Conservation (phyloP, 2,888 invertebrate species). For the Caenorhabditis panamensis region DNA sequence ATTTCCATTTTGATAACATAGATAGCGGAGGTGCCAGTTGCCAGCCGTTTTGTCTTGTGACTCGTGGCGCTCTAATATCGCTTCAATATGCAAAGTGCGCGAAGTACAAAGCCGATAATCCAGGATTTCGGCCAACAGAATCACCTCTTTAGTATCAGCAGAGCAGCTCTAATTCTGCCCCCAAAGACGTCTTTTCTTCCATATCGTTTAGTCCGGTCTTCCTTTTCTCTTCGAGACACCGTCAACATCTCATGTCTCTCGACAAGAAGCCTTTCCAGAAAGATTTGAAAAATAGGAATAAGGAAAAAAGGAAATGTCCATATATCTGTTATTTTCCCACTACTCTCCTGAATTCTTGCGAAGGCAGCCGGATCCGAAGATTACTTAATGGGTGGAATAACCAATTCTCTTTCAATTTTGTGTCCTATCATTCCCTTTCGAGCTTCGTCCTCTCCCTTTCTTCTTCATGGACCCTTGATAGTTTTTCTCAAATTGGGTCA, state of each 20-base stretch:
- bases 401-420: constrained; percentile 52
- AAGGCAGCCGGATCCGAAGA: constrained; percentile 32
- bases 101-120: constrained; percentile 46
- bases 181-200: constrained; percentile 1
- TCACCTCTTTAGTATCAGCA: constrained; percentile 27
- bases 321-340: constrained; percentile 24
- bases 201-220: constrained; percentile 11
- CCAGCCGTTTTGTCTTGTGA: constrained; percentile 40
- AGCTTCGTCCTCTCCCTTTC: constrained; percentile 14
- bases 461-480: constrained; percentile 2
- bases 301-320: neutral
- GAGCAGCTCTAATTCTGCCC: constrained; percentile 26
- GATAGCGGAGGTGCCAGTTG: constrained; percentile 8
- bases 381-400: constrained; percentile 52
- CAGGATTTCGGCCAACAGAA: constrained; percentile 36
- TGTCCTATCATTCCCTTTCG: constrained; percentile 31
- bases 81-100: constrained; percentile 23
- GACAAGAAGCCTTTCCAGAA: neutral
- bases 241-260: neutral
- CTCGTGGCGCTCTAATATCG: constrained; percentile 28
- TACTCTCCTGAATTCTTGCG: neutral
- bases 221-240: neutral
- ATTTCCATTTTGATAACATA: neutral
- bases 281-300: neutral
- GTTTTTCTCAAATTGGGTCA: constrained; percentile 1